These are phyloP conservation scores for Noctuana brunneofusca DNA, from an alignment of 2,888 invertebrate species.

Conservation along the genomic window DNA sequence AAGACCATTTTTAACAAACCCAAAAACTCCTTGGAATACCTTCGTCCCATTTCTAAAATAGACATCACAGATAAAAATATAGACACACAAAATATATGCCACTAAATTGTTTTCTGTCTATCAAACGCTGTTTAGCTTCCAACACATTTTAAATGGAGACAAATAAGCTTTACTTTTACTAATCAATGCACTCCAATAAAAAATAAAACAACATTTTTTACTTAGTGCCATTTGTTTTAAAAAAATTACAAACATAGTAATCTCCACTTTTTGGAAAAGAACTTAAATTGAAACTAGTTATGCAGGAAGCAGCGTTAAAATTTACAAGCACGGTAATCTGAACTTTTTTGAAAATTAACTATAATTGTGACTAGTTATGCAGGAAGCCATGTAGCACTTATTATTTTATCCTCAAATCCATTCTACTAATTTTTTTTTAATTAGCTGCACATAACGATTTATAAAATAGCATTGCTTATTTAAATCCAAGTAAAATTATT, in stretches of 20 bases:
- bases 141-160: slow-evolving; percentile 10
- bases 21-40: slow-evolving; percentile 47
- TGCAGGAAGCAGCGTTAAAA: too few relatives aligned
- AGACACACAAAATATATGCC: slow-evolving; percentile 71
- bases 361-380: too few relatives aligned
- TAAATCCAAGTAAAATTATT: background rate
- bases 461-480: background rate
- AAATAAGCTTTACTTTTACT: slow-evolving; percentile 4
- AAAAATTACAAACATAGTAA: too few relatives aligned
- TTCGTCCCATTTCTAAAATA: slow-evolving; percentile 69
- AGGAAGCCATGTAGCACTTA: too few relatives aligned
- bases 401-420: too few relatives aligned
- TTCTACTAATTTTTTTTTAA: too few relatives aligned
- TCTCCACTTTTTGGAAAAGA: too few relatives aligned
- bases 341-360: too few relatives aligned
- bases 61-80: slow-evolving; percentile 80
- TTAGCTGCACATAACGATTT: too few relatives aligned
- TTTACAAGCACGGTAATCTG: too few relatives aligned
- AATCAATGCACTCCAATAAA: background rate
- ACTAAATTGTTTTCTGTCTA: slow-evolving; percentile 51
- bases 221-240: too few relatives aligned
- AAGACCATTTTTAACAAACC: slow-evolving; percentile 66
- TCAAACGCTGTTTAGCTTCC: slow-evolving; percentile 47
- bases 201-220: background rate
- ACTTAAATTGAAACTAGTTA: too few relatives aligned